Evolutionary conservation across 2,888 invertebrate species (phyloP).

Genomic region (Cheilosia vulpina): DNA sequence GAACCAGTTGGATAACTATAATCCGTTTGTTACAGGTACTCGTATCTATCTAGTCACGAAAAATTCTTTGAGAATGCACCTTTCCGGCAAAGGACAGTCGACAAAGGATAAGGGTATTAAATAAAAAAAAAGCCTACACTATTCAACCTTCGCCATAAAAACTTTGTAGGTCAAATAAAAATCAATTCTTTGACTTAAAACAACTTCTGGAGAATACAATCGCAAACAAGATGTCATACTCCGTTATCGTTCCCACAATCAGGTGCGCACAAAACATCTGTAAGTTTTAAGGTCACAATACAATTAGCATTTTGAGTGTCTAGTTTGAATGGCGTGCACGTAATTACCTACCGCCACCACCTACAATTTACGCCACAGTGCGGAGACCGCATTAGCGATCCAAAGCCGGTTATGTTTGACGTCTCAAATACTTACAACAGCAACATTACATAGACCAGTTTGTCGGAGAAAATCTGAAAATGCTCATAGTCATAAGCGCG

Average conservation of each 20-base stretch:
- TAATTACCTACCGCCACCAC: slow-evolving; percentile 27
- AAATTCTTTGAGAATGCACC: too few relatives aligned
- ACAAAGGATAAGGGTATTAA: too few relatives aligned
- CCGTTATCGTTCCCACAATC: background rate
- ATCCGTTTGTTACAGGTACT: too few relatives aligned
- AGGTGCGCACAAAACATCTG: slow-evolving; percentile 3
- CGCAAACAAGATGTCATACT: too few relatives aligned
- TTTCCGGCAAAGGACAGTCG: too few relatives aligned
- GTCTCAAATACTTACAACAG: slow-evolving; percentile 11
- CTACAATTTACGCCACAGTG: slow-evolving; percentile 35
- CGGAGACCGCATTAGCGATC: background rate
- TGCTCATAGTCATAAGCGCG: slow-evolving; percentile 30
- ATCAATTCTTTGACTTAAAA: too few relatives aligned
- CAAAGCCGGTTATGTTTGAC: slow-evolving; percentile 49
- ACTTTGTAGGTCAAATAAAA: too few relatives aligned
- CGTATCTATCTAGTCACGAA: too few relatives aligned
- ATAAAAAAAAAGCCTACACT: too few relatives aligned
- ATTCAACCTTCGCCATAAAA: too few relatives aligned
- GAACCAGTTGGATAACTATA: too few relatives aligned
- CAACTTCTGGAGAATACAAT: too few relatives aligned
- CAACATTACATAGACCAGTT: slow-evolving; percentile 27
- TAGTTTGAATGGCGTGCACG: slow-evolving; percentile 24
- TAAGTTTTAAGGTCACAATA: slow-evolving; percentile 49
- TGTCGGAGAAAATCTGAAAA: slow-evolving; percentile 43
- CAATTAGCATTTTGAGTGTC: slow-evolving; percentile 41